Base-by-base conservation (phyloP, 2,113 vertebrate species). In the Apaloderma vittatum region DNA sequence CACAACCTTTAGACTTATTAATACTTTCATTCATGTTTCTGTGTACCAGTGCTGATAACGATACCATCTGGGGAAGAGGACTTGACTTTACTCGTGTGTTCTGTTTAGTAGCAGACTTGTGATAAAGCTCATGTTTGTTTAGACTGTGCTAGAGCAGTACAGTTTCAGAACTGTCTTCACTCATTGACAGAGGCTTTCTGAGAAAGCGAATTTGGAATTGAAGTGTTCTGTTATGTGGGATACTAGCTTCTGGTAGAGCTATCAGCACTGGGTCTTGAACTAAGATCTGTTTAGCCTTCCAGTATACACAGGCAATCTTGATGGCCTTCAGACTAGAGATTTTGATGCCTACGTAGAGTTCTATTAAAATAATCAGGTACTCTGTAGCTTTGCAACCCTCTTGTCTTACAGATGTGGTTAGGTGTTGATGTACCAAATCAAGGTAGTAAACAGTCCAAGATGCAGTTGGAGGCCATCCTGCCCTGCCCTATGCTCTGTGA, bases 401-500 rank as follows among this genome's bases (percentile, higher is more conserved):
- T 98, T 98, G 98, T 98, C 98, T 99, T 98, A 95, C 98, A 99
- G 98, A 99, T 98, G 98, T 98, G 98, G 98, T 98, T 99, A 98
- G 98, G 98, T 98, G 98, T 98, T 98, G 98, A 98, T 98, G 98
- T 98, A 98, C 98, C 98, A 98, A 98, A 98, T 98, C 98, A 98
- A 98, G 98, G 98, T 98, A 98, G 98, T 98, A 98, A 98, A 98
- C 98, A 98, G 98, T 98, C 98, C 98, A 97, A 98, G 98, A 98
- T 98, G 98, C 98, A 98, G 98, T 98, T 98, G 98, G 98, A 98
- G 98, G 98, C 98, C 98, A 98, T 98, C 98, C 98, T 99, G 98
- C 98, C 98, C 99, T 98, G 98, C 98, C 98, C 98, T 98, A 98
- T 97, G 99, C 98, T 99, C 98, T 99, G 98, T 99, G 99, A 97